These are phyloP conservation scores for Spongilla lacustris DNA, from an alignment of 37 sponge, comb jelly and placozoan species.

Conservation along the genomic window DNA sequence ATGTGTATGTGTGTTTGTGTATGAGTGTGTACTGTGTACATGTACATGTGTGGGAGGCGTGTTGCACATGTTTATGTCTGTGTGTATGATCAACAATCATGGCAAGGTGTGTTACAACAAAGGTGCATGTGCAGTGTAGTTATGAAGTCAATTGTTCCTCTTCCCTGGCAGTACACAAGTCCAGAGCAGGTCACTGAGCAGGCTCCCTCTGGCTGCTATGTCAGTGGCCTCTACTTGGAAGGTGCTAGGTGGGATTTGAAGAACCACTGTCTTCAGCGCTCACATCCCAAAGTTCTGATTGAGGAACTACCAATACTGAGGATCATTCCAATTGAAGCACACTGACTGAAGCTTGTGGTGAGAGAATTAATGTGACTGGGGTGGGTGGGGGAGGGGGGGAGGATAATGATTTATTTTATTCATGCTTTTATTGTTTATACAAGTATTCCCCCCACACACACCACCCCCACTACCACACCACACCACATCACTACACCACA, in stretches of 20 bases:
- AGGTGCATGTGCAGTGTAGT: too few species aligned
- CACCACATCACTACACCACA: too few species aligned
- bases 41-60: too few species aligned
- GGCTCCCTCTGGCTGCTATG: constrained; percentile 93
- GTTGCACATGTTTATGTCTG: neutral
- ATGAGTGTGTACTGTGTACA: too few species aligned
- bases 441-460: too few species aligned
- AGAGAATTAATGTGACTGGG: too few species aligned
- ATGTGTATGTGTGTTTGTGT: constrained; percentile 19
- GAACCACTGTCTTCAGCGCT: constrained; percentile 74
- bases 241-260: constrained; percentile 91
- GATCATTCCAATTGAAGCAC: constrained; percentile 97
- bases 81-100: neutral
- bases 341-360: constrained; percentile 92
- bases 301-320: constrained; percentile 96
- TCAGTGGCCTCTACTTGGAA: constrained; percentile 95
- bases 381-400: too few species aligned
- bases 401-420: too few species aligned
- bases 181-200: constrained; percentile 84
- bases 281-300: constrained; percentile 92
- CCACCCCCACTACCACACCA: too few species aligned
- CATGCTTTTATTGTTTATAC: too few species aligned
- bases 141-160: neutral
- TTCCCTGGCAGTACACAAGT: constrained; percentile 51
- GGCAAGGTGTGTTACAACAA: too few species aligned